Evolutionary conservation across 2,797 vertebrate species (phyloP).

Genomic region (Rostrhamus sociabilis): DNA sequence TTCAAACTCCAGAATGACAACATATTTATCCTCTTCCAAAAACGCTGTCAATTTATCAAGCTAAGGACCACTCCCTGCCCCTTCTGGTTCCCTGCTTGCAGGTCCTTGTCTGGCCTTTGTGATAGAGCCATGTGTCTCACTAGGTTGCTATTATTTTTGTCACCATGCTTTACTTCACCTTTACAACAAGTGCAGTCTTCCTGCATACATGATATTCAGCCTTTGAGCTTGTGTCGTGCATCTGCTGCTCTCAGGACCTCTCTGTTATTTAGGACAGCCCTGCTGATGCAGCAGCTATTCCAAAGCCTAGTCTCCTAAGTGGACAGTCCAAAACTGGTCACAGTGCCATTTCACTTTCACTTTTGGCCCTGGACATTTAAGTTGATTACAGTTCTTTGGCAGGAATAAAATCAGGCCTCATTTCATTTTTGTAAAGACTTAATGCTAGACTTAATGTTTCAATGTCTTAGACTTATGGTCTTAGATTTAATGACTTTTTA

Average conservation of each 20-base stretch:
- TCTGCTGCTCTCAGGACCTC: neutral
- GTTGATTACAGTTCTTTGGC: neutral
- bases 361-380: neutral
- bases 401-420: neutral
- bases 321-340: neutral
- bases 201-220: neutral
- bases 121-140: neutral
- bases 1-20: neutral
- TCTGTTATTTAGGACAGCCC: neutral
- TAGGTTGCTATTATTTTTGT: accelerated
- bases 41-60: neutral
- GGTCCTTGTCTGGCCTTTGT: neutral
- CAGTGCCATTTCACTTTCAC: neutral
- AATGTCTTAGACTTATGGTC: neutral
- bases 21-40: neutral
- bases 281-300: neutral
- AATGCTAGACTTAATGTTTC: neutral
- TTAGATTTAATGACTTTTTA: neutral
- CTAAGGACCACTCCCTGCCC: neutral
- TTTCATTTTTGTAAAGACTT: neutral
- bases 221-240: neutral
- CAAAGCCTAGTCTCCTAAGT: neutral
- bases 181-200: neutral
- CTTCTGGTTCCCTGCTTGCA: neutral
- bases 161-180: neutral